Conservation (phyloP, 2,797 vertebrate species). For the Oreonectes daqikongensis region DNA sequence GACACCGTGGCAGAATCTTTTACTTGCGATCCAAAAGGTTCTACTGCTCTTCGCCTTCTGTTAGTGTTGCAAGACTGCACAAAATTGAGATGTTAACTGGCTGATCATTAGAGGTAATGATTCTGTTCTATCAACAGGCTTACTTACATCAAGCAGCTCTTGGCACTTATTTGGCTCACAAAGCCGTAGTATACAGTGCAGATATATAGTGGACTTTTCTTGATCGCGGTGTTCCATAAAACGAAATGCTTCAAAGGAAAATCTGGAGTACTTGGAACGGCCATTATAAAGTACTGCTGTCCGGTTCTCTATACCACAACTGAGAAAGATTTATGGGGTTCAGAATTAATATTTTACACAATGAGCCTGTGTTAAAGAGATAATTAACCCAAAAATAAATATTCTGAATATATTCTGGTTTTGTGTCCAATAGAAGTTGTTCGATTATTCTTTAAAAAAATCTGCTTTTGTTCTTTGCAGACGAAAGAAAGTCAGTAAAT, state of each 20-base stretch:
- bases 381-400: too few species aligned
- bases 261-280: conserved; percentile 63
- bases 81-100: not conserved
- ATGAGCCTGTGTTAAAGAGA: too few species aligned
- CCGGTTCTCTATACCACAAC: conserved; percentile 64
- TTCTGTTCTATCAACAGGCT: not conserved
- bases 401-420: too few species aligned
- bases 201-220: conserved; percentile 73
- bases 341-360: too few species aligned
- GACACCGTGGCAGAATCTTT: conserved; percentile 69
- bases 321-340: too few species aligned
- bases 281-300: conserved; percentile 70
- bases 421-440: too few species aligned
- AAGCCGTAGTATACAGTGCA: conserved; percentile 81
- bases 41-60: conserved; percentile 61
- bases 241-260: conserved; percentile 80
- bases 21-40: conserved; percentile 64
- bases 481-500: too few species aligned
- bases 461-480: too few species aligned
- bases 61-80: conserved; percentile 63
- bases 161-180: conserved; percentile 75
- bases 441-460: too few species aligned
- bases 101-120: not conserved
- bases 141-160: conserved; percentile 69
- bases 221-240: conserved; percentile 74